Base-by-base conservation (phyloP, 2,888 invertebrate genomes). In the Polyploca ridens region DNA sequence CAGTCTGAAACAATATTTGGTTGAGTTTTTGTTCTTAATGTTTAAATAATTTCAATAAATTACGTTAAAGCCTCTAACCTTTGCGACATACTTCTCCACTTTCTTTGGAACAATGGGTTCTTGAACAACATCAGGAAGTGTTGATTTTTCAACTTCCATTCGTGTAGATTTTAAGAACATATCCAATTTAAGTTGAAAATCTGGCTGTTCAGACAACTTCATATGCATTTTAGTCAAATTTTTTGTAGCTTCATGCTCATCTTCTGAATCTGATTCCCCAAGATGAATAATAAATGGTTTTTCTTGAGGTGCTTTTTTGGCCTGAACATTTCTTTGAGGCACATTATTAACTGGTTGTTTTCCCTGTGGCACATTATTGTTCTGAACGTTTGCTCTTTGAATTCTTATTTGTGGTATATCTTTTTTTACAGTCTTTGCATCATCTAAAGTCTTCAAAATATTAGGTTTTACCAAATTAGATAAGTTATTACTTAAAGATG, bases 401-500 rank as follows among this genome's bases (percentile, higher is more conserved):
- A n/a, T 5, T 67, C 91, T 93, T 73, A 87, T 85, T 75, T 68
- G 68, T 63, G 65, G 70, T 41, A 62, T 66, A 66, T 74, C 77
- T 46, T 74, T 66, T 27, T 67, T 38, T 46, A 68, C 41, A 58
- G 69, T 67, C 59, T 69, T 75, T 62, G 64, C 65, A 63, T 72
- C 74, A 49, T 79, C 75, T 19, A 80, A 67, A 61, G 67, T 70
- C 68, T 84, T 82, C 33, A 85, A 72, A 62, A 84, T 65, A 69
- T 78, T 84, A 62, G 88, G 77, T 66, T 84, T 82, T 54, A 89
- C 82, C 58, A 91, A 77, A 71, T 90, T 89, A 62, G 94, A 92
- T 64, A 95, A 89, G 83, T 95, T 95, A 82, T 95, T 95, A 65
- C 95, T 94, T 70, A 96, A 89, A 6, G 95, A 95, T 63, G 95